Conservation (phyloP, 2,113 vertebrate species). For the Corvus moneduloides region DNA sequence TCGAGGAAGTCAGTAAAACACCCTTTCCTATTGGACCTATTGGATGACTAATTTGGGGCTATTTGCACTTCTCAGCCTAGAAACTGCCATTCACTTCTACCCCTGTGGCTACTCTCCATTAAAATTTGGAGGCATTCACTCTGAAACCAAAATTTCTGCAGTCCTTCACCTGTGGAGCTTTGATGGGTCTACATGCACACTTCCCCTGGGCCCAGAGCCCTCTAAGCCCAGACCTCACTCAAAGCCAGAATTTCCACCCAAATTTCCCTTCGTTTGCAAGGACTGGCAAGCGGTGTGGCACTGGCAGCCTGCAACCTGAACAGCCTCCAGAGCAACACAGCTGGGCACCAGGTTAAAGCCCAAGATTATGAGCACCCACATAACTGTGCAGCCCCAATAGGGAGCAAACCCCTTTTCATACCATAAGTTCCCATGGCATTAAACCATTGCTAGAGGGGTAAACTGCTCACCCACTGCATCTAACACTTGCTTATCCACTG, state of each 20-base stretch:
- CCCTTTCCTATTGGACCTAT: neutral
- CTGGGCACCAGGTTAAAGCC: neutral
- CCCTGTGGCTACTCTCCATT: neutral
- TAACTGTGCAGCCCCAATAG: neutral
- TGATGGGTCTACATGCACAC: accelerated
- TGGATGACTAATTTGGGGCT: neutral
- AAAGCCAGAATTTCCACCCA: neutral
- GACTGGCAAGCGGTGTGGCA: neutral
- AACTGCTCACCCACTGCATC: neutral
- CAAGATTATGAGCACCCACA: neutral
- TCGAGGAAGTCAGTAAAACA: neutral
- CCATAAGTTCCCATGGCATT: neutral
- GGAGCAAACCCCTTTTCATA: neutral
- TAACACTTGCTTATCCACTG: neutral
- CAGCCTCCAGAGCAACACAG: neutral
- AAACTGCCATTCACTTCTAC: neutral
- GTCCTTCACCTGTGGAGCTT: accelerated
- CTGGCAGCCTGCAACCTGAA: neutral
- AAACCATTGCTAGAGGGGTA: neutral
- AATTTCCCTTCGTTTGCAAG: neutral
- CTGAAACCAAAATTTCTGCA: neutral
- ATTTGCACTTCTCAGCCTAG: neutral
- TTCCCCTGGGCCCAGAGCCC: neutral
- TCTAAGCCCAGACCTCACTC: neutral
- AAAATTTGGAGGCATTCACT: neutral